Base-by-base conservation (phyloP, 2,888 invertebrate species). In the Agelastica alni region DNA sequence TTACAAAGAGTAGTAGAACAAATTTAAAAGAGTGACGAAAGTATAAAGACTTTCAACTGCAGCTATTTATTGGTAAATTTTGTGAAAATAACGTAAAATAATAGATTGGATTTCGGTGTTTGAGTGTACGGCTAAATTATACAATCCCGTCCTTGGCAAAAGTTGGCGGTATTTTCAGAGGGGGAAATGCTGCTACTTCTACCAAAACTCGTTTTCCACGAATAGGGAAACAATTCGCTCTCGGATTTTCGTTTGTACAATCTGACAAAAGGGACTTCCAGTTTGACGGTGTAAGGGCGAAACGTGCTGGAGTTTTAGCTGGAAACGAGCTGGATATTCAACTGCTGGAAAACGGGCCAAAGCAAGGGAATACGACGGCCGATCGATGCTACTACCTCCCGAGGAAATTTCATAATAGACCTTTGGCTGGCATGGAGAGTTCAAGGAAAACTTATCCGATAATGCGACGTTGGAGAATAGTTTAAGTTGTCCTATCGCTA, bases 201-300 rank as follows among this genome's bases (percentile, higher is more conserved):
- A n/a, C 12, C 7, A 43, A 12, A 34, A 36, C 26, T 46, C 36
- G 34, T 34, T 46, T 46, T 36, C 46, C 34, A 10, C 13, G 13
- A 32, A 13, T 10, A 12, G 10, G 32, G 32, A 32, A 32, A 32
- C 32, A 12, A 32, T 32, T 32, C 32, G 10, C 32, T 32, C 32
- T 32, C 4, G 26, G 30, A 44, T 44, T 20, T 36, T 46, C 46
- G 34, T 36, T 46, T 36, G 13, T 46, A 36, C 14, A 46, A 48
- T 39, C 48, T 44, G 44, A 44, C 44, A 44, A 44, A 44, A 31
- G 31, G 44, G 31, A 17, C 44, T 30, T 31, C 12, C 30, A 39
- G 48, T 30, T 31, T 12, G 20, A 12, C 20, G 32, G 20, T 5
- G 13, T 26, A 16, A 14, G 26, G 28, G 26, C 9, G 22, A 12